Conservation (phyloP, 2,797 vertebrate genomes). For the Cossypha heuglini region DNA sequence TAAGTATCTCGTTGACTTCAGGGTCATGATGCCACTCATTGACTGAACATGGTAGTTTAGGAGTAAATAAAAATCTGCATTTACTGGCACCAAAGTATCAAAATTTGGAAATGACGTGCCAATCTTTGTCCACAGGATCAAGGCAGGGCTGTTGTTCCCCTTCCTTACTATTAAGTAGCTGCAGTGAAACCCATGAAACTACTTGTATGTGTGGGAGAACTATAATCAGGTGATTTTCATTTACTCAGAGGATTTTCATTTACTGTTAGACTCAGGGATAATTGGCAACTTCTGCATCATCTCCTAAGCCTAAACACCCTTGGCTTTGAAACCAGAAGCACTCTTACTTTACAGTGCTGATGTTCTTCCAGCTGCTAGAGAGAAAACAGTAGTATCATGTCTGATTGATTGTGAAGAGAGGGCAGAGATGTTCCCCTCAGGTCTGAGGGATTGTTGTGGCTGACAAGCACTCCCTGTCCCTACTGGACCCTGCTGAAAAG, state of each 20-base stretch:
- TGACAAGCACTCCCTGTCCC: not conserved
- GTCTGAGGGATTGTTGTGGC: not conserved
- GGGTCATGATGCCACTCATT: not conserved
- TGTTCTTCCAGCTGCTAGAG: not conserved
- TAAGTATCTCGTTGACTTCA: not conserved
- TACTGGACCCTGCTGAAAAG: not conserved
- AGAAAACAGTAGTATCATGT: not conserved
- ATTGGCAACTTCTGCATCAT: not conserved
- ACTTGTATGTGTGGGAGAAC: not conserved
- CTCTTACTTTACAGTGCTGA: not conserved
- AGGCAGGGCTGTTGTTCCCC: not conserved
- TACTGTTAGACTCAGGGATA: slow-evolving; percentile 35
- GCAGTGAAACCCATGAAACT: not conserved
- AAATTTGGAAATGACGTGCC: not conserved
- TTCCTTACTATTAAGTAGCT: not conserved
- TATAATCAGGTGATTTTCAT: not conserved
- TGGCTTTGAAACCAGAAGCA: not conserved
- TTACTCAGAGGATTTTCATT: not conserved
- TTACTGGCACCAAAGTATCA: not conserved
- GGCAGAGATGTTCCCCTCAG: not conserved
- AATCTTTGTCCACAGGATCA: not conserved
- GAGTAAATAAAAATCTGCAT: not conserved
- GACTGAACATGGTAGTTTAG: not conserved
- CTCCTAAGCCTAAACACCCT: not conserved
- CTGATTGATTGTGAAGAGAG: not conserved